Evolutionary conservation across 2,888 invertebrate genomes (phyloP), one percentile per base, ranked within the genome.

Genomic region (Branchipolynoe longqiensis): DNA sequence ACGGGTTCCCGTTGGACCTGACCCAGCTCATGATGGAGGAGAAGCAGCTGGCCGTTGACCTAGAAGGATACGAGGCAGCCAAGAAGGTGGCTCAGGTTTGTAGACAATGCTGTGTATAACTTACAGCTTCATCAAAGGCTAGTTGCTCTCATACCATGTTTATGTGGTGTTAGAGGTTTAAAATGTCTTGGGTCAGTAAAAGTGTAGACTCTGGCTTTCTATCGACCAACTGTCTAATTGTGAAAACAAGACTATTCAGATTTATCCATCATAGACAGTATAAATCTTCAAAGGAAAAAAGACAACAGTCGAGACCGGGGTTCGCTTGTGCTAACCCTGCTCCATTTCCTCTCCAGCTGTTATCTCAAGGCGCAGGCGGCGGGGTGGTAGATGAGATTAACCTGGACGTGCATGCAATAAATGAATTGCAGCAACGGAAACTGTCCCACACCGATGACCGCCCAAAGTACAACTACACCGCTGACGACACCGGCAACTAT

Each of bases 21-120:
- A 99, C 99, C 0, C 96, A 97, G 91, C 95, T 99, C 48, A 99
- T 99, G 99, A 97, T 97, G 81, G 99, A 99, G 95, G 99, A 99
- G 94, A 97, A 97, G 91, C 97, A 97, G 0, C 95, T 99, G 4
- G 94, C 94, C 84, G 96, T 99, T 88, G 97, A 99, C 93, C 97
- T 97, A 96, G 95, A 94, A 0, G 96, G 95, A n/a, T 99, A 98
- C 94, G 99, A 99, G 94, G 96, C 97, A 90, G 96, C 97, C 31
- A 98, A 97, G 93, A 97, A 97, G 93, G 96, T 96, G 93, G 98
- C 99, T 4, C 92, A 94, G 90, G 94, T 94, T 84, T 85, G 86
- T 69, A 25, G 28, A 8, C 8, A 48, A 12, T 25, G n/a, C 6
- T 62, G n/a, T n/a, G n/a, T n/a, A n/a, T n/a, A n/a, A n/a, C n/a